These are phyloP conservation scores for Cynocephalus volans DNA, from an alignment of 2,113 vertebrate species.

Conservation along the genomic window DNA sequence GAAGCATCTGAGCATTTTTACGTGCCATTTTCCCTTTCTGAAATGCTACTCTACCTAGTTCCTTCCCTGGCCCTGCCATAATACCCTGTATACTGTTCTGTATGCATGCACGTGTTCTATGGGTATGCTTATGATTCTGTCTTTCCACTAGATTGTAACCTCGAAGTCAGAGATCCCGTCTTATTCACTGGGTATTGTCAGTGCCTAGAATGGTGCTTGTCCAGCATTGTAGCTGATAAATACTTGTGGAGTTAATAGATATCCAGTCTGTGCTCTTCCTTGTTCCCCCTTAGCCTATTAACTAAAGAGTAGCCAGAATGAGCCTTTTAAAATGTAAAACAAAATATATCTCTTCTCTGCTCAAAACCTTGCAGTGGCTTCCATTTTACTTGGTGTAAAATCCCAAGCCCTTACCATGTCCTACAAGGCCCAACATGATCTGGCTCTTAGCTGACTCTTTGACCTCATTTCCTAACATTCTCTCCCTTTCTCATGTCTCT, in stretches of 20 bases:
- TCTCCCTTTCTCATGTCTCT: neutral
- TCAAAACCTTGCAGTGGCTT: neutral
- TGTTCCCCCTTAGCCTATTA: neutral
- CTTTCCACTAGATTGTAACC: neutral
- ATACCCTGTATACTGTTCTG: neutral
- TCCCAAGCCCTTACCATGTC: neutral
- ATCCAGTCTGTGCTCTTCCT: neutral
- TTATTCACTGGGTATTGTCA: neutral
- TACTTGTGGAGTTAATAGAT: neutral
- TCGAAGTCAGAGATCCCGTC: neutral
- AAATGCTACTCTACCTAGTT: neutral
- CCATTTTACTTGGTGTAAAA: neutral
- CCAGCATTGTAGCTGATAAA: neutral
- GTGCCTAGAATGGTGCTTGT: neutral
- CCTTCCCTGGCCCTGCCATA: neutral
- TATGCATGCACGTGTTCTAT: neutral
- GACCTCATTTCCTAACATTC: neutral
- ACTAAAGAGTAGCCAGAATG: neutral
- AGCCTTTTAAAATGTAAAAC: conserved; percentile 21
- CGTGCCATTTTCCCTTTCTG: neutral
- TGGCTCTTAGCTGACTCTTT: neutral
- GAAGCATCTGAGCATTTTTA: neutral
- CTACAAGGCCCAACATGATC: neutral
- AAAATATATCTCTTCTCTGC: neutral
- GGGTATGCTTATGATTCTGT: neutral